Conservation (phyloP, 2,888 invertebrate species). For the Lepidocyrtinus sp. region DNA sequence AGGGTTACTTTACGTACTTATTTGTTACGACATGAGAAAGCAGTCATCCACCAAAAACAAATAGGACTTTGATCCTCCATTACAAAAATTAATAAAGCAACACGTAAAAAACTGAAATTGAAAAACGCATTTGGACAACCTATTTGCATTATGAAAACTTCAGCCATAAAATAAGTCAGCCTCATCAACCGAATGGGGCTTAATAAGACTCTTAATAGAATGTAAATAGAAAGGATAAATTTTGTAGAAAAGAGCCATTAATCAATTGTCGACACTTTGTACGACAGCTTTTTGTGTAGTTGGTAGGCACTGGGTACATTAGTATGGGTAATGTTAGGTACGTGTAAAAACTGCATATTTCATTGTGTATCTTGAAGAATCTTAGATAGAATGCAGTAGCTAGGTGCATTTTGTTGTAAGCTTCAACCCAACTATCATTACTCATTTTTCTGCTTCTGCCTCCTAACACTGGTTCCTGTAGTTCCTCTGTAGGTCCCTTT, state of each 20-base stretch:
- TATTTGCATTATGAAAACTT: background rate
- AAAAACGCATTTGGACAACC: background rate
- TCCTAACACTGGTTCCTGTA: too few relatives aligned
- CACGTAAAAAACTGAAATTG: background rate
- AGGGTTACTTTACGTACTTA: background rate
- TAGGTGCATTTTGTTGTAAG: background rate
- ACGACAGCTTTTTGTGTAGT: conserved; percentile 47
- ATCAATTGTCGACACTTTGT: conserved; percentile 62
- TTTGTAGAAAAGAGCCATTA: conserved; percentile 48
- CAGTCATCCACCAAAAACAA: conserved; percentile 7
- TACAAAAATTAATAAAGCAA: conserved; percentile 1
- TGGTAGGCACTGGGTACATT: too few relatives aligned
- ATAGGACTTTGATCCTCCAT: background rate
- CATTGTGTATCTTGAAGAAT: background rate
- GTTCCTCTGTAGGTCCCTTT: too few relatives aligned
- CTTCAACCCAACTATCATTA: conserved; percentile 13
- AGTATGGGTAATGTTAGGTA: background rate
- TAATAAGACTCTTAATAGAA: conserved; percentile 16
- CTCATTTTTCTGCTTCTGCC: background rate
- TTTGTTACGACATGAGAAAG: conserved; percentile 13
- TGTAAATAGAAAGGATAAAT: conserved; percentile 30
- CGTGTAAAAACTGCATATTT: conserved; percentile 4
- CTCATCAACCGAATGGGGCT: background rate
- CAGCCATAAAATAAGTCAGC: background rate
- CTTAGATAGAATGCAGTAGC: background rate